Evolutionary conservation across 2,113 vertebrate genomes (phyloP), one percentile per base, ranked within the genome.

Genomic region (Chaetura pelagica): DNA sequence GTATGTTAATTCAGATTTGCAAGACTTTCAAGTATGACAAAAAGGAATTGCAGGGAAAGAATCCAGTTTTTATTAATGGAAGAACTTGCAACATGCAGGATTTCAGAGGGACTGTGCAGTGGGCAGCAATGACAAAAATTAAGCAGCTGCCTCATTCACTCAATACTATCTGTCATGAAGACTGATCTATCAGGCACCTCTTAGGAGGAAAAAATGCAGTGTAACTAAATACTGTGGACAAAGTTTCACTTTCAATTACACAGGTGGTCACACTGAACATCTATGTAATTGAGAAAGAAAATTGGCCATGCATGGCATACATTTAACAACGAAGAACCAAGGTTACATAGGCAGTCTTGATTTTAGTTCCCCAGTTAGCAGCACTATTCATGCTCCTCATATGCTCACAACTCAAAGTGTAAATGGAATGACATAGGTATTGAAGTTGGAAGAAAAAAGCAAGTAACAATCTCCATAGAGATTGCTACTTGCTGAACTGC

Each of bases 51-150:
- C 48, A 76, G 51, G 48, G 74, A 58, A 90, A 93, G 46, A 93
- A 87, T 12, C 26, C 2, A 17, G 10, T 8, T 93, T 91, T 80
- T 35, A 77, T 77, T 71, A 93, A 63, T 46, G 67, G 87, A 97
- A 93, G 75, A 75, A 95, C 86, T 67, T 81, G 10, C 24, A 83
- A 84, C 85, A 55, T 35, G 44, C 61, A 64, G 52, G 9, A 26
- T 79, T 94, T 87, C 69, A 58, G 49, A 68, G 35, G 55, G 55
- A 71, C 82, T 69, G 46, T 48, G 62, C 34, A 48, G 30, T 40
- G 63, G 88, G 59, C 63, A 95, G 59, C 91, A 88, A 96, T 93
- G 96, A 78, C 84, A 96, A 95, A 96, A 95, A 95, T 95, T 83
- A 91, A 94, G 76, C 96, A 96, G 96, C 96, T 97, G 96, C 79